A percentile compares a stretch with the other conserved stretches of the same genome.
Conservation (phyloP, 2,888 invertebrate species). For the Mactromeris polynyma region DNA sequence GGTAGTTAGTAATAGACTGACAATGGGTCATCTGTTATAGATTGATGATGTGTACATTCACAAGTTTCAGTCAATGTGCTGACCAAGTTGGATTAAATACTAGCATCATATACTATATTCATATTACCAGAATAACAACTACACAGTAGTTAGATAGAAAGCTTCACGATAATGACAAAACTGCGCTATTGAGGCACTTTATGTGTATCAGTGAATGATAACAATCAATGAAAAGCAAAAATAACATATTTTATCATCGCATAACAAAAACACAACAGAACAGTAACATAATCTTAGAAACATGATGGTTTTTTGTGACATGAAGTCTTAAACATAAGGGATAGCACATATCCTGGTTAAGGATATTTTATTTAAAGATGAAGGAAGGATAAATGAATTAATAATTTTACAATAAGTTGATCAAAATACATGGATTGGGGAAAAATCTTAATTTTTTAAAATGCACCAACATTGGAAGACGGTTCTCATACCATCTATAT, state of each 20-base stretch:
- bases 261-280: not conserved
- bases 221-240: not conserved
- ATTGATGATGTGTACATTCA: not conserved
- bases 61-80: not conserved
- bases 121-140: not conserved
- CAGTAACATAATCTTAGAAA: not conserved
- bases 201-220: not conserved
- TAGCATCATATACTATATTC: not conserved
- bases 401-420: not conserved
- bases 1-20: too few relatives aligned
- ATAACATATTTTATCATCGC: not conserved
- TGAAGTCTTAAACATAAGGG: not conserved
- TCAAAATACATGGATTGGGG: not conserved
- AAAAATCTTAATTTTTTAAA: not conserved
- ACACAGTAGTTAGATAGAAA: not conserved
- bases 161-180: not conserved
- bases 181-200: not conserved
- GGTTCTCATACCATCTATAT: not conserved
- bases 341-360: not conserved
- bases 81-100: not conserved
- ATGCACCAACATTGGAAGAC: not conserved
- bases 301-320: not conserved
- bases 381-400: too few relatives aligned
- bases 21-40: too few relatives aligned
- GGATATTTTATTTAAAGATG: not conserved